Percentiles rank a stretch among this genome's conserved stretches.
Evolutionary conservation across 2,797 vertebrate species (phyloP).

Genomic region (Dryobates pubescens): DNA sequence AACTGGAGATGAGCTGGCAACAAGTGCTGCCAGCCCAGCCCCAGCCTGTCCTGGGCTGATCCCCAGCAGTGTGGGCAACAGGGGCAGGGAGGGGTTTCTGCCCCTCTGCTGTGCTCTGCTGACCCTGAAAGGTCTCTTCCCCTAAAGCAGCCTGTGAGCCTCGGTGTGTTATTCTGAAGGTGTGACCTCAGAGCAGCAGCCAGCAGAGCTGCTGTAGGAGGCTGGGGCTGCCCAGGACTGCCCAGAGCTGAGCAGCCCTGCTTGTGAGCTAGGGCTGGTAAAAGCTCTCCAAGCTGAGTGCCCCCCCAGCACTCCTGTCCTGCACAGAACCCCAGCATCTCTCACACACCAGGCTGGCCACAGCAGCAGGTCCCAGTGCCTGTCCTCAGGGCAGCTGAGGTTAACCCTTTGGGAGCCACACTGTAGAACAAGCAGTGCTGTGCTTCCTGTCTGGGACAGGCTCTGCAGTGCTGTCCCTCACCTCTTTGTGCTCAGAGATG

Average conservation of each 20-base stretch:
- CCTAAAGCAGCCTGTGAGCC: neutral
- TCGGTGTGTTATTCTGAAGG: neutral
- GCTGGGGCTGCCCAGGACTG: accelerated
- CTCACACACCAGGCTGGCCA: neutral
- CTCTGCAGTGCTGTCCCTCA: neutral
- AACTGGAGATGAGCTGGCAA: neutral
- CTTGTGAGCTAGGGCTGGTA: neutral
- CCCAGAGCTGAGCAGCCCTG: neutral
- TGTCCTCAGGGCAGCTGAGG: neutral
- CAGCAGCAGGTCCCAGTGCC: neutral
- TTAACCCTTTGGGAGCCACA: neutral
- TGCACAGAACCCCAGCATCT: neutral
- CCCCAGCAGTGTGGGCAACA: neutral
- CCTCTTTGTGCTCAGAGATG: neutral
- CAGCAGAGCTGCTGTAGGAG: neutral
- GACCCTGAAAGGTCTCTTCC: neutral
- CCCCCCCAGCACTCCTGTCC: neutral
- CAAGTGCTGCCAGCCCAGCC: too few species aligned
- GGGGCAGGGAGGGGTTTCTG: neutral
- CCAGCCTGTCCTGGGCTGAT: too few species aligned
- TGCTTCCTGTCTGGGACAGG: neutral
- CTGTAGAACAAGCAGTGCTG: neutral
- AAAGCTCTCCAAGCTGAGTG: neutral
- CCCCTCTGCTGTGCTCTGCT: neutral
- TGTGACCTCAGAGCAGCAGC: neutral